Evolutionary conservation across 2,888 invertebrate species (phyloP).

Genomic region (Aricia artaxerxes): DNA sequence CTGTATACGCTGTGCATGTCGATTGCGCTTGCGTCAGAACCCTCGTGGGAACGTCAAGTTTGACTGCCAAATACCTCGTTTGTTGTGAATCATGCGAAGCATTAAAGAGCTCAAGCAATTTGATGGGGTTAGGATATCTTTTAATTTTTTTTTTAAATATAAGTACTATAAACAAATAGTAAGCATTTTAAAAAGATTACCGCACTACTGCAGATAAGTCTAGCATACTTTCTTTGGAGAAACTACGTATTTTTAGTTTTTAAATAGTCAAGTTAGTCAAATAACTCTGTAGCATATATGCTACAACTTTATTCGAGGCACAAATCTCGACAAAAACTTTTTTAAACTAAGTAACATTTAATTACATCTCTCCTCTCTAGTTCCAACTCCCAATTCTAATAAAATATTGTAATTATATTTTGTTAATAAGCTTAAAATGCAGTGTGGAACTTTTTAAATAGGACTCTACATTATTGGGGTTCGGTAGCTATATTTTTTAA

Average conservation of each 20-base stretch:
- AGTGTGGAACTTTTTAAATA: too few species aligned
- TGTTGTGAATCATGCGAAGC: slow-evolving; percentile 22
- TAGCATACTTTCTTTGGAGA: background rate
- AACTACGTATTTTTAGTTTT: background rate
- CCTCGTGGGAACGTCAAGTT: slow-evolving; percentile 48
- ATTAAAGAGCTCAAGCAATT: background rate
- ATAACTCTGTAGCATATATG: slow-evolving; percentile 42
- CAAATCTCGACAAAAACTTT: slow-evolving; percentile 65
- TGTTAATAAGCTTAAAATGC: too few species aligned
- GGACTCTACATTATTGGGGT: too few species aligned
- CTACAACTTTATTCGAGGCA: slow-evolving; percentile 31
- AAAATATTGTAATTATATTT: too few species aligned
- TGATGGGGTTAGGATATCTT: too few species aligned
- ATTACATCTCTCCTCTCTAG: slow-evolving; percentile 55
- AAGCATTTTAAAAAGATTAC: too few species aligned
- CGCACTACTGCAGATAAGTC: too few species aligned
- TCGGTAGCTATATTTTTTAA: too few species aligned
- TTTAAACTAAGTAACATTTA: slow-evolving; percentile 73
- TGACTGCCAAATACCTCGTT: slow-evolving; percentile 15
- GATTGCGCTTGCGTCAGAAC: slow-evolving; percentile 57
- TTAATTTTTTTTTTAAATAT: too few species aligned
- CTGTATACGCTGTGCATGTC: slow-evolving; percentile 57
- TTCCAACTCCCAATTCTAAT: background rate
- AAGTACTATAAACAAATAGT: too few species aligned
- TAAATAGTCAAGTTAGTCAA: slow-evolving; percentile 42